phyloP scores from a whole-genome alignment of 2,797 vertebrate genomes.

The Falco concolor region DNA sequence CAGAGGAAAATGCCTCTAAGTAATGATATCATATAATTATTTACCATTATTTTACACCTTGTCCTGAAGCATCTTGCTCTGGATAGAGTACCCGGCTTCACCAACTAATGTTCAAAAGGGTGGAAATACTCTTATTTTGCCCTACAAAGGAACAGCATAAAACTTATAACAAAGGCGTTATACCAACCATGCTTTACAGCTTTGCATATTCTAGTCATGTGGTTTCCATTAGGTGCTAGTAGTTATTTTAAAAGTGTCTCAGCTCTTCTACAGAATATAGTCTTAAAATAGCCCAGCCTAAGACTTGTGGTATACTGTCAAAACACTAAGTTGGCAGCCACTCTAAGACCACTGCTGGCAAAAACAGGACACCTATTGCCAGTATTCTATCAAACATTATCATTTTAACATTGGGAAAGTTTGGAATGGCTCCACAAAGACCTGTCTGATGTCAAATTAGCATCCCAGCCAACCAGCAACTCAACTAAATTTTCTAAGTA shows the following conservation, averaged over 20 bases:
- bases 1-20: neutral
- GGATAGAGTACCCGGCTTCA: neutral
- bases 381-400: neutral
- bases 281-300: slow-evolving; percentile 51
- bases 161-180: neutral
- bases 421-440: slow-evolving; percentile 8
- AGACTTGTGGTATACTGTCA: slow-evolving; percentile 32
- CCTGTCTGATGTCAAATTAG: neutral
- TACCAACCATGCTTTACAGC: neutral
- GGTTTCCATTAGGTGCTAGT: neutral
- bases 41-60: neutral
- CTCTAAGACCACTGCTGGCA: slow-evolving; percentile 18
- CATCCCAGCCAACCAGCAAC: neutral
- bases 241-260: neutral
- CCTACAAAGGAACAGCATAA: neutral
- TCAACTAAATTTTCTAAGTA: neutral
- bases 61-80: neutral
- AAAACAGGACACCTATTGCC: slow-evolving; percentile 43
- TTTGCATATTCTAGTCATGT: neutral
- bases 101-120: neutral
- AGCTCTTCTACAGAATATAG: neutral
- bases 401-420: neutral
- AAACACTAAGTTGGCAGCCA: neutral
- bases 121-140: neutral
- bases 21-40: neutral